phyloP scores from a whole-genome alignment of 1,140 invertebrate genomes.

The Drosophila quadrilineata region DNA sequence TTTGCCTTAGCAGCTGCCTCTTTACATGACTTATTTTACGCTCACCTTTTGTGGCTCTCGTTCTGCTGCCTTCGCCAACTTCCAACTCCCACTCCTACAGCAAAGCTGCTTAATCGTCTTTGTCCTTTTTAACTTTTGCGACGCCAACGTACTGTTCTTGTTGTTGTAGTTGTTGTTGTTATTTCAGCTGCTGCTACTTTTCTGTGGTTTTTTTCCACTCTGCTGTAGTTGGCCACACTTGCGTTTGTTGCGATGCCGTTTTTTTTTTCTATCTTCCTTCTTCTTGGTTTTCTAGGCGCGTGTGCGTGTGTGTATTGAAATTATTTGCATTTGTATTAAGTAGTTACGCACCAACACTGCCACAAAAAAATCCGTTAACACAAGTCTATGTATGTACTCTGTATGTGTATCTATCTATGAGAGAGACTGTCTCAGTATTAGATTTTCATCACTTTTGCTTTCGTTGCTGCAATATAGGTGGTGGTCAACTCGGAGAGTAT shows the following conservation, averaged over 20 bases:
- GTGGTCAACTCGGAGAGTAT: no score
- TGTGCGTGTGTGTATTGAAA: constrained; percentile 35
- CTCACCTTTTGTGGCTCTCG: constrained; percentile 63
- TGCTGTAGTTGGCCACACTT: constrained; percentile 35
- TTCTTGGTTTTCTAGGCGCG: constrained; percentile 9
- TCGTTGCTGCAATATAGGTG: no score
- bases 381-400: not conserved
- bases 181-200: constrained; percentile 6
- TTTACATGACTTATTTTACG: constrained; percentile 74
- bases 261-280: constrained; percentile 5
- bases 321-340: constrained; percentile 49
- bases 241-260: constrained; percentile 19
- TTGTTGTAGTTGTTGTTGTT: constrained; percentile 13
- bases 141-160: constrained; percentile 59
- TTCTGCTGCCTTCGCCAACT: constrained; percentile 16
- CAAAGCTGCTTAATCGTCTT: constrained; percentile 65
- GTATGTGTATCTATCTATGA: not conserved
- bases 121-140: constrained; percentile 76
- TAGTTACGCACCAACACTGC: constrained; percentile 6
- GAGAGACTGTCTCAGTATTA: no score
- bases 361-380: not conserved
- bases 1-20: constrained; percentile 43
- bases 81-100: no score
- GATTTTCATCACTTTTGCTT: constrained; percentile 51
- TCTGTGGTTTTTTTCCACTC: constrained; percentile 41